Base-by-base conservation (phyloP, 2,888 invertebrate species). In the Agrotis segetum region DNA sequence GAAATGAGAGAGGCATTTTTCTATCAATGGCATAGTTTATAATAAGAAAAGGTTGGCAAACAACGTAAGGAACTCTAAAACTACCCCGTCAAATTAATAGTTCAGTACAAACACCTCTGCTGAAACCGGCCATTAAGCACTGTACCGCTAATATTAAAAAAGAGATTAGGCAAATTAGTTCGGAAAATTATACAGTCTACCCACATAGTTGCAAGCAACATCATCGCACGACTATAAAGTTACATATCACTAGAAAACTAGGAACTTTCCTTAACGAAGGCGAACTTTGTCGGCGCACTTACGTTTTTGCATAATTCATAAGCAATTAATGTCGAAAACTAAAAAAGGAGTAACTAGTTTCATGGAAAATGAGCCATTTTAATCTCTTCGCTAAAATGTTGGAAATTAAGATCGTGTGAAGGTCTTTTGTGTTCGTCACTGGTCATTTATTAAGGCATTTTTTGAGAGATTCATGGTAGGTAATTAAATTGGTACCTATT, bases 221-320 rank as follows among this genome's bases (percentile, higher is more conserved):
- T 74, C 74, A 73, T 44, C 16, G 14, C 14, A 19, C 47, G 55
- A 74, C 74, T 77, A 69, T 61, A 62, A 81, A 82, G 81, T 79
- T 78, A 84, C 84, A 74, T 71, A 74, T 80, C 75, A 85, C 75
- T 72, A 50, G 70, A 71, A 87, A 86, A 85, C 75, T 72, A 49
- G 65, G 70, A 87, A 86, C 79, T 86, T 85, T 71, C 78, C 71
- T 75, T 88, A 87, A 81, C 77, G 82, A 86, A 85, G 66, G 83
- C 71, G 67, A 69, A 83, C 81, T 79, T 86, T 78, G 74, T 61
- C 67, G 52, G 53, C 49, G 68, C 71, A 83, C 78, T 88, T 83
- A 75, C 62, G 77, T 77, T 86, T 84, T 74, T 83, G 83, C 83
- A 86, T 84, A 84, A 85, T 84, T 85, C 81, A 78, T 75, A 70